phyloP scores from a whole-genome alignment of 1,140 invertebrate species.

The Caenorhabditis brenneri region DNA sequence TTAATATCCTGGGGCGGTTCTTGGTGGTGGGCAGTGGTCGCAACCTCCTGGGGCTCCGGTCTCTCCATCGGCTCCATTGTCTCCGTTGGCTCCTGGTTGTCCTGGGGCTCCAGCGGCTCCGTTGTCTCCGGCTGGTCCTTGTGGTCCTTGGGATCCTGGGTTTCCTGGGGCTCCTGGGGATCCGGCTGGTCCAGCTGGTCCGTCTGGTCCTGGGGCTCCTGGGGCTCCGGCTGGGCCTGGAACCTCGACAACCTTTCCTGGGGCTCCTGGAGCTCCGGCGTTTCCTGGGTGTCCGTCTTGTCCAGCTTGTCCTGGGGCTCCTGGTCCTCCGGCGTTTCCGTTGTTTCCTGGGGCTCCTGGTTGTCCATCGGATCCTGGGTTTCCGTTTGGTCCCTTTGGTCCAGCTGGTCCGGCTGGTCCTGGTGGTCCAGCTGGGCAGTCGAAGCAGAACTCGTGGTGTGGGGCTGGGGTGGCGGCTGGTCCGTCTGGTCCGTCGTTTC shows the following conservation, averaged over 20 bases:
- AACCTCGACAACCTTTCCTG: slow-evolving; percentile 47
- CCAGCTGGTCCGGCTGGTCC: slow-evolving; percentile 55
- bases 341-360: slow-evolving; percentile 53
- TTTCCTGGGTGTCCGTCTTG: slow-evolving; percentile 49
- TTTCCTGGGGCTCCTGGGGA: slow-evolving; percentile 46
- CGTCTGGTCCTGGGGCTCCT: slow-evolving; percentile 47
- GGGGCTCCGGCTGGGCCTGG: slow-evolving; percentile 48
- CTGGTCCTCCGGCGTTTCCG: slow-evolving; percentile 30
- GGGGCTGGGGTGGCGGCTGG: slow-evolving; percentile 49
- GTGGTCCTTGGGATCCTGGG: slow-evolving; percentile 45
- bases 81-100: slow-evolving; percentile 47
- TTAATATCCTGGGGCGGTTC: slow-evolving; percentile 57
- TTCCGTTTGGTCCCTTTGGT: slow-evolving; percentile 47
- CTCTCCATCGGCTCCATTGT: slow-evolving; percentile 53
- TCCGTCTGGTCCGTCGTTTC: slow-evolving; percentile 57
- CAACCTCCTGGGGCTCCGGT: slow-evolving; percentile 52
- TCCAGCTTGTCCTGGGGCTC: slow-evolving; percentile 45
- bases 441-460: slow-evolving; percentile 58
- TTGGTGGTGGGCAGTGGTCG: slow-evolving; percentile 57
- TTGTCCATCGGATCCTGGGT: slow-evolving; percentile 50
- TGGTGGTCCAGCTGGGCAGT: slow-evolving; percentile 59
- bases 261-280: slow-evolving; percentile 48
- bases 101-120: slow-evolving; percentile 47
- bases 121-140: slow-evolving; percentile 51
- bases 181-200: slow-evolving; percentile 49